A percentile compares a stretch with the other conserved stretches of the same genome.
Evolutionary conservation across 30 jellyfish, hydroid and myxozoan genomes (phyloP).

Genomic region (Turritopsis dohrnii): DNA sequence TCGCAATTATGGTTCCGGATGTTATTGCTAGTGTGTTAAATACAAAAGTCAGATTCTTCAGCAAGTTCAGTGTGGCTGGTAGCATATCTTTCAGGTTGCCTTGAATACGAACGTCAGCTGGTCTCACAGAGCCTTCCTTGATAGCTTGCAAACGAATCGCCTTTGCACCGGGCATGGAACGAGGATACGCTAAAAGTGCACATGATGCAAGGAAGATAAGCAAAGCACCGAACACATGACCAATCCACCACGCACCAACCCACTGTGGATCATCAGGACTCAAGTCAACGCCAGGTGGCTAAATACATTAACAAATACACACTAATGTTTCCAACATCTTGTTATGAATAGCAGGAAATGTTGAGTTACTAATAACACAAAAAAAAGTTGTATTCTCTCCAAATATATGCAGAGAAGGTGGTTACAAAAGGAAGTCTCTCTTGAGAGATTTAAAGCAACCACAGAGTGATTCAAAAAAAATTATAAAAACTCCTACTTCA

Average conservation of each 20-base stretch:
- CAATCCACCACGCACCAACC: conserved; percentile 99
- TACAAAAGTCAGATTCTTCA: conserved; percentile 76
- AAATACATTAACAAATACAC: conserved; percentile 7
- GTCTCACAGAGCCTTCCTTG: conserved; percentile 89
- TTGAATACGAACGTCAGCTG: conserved; percentile 78
- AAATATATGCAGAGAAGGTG: too few relatives aligned
- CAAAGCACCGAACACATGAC: conserved; percentile 92
- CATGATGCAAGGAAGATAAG: conserved; percentile 77
- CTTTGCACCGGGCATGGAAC: conserved; percentile 96
- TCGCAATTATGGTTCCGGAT: conserved; percentile 74
- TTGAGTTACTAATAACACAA: not conserved
- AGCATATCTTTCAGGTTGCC: conserved; percentile 83
- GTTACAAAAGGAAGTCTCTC: too few relatives aligned
- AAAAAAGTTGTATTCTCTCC: not conserved
- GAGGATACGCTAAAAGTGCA: conserved; percentile 94
- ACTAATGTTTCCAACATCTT: not conserved
- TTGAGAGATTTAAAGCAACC: too few relatives aligned
- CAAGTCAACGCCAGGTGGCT: conserved; percentile 88
- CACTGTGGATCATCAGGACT: conserved; percentile 97
- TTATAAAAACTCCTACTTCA: too few relatives aligned
- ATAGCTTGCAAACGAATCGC: conserved; percentile 77
- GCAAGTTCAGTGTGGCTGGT: conserved; percentile 87
- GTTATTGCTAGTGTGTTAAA: conserved; percentile 90
- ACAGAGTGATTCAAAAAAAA: too few relatives aligned
- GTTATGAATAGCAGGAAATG: not conserved